Evolutionary conservation across 2,888 invertebrate species (phyloP).

Genomic region (Dynastes grantii): DNA sequence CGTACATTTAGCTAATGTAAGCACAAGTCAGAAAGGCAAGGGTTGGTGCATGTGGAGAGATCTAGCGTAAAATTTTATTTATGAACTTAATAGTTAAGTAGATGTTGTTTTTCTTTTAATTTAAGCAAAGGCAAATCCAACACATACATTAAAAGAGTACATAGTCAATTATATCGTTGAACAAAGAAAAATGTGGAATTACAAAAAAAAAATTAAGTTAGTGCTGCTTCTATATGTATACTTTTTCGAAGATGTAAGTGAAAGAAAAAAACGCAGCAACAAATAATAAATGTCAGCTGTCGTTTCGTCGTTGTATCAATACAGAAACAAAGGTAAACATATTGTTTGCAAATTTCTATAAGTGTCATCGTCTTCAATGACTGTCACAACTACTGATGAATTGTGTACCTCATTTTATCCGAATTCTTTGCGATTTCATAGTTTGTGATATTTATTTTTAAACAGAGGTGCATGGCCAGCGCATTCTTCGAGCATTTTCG

Average conservation of each 20-base stretch:
- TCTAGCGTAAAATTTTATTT: constrained; percentile 42
- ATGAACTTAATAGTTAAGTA: constrained; percentile 42
- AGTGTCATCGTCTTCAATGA: constrained; percentile 20
- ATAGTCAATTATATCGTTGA: constrained; percentile 33
- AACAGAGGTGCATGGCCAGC: constrained; percentile 40
- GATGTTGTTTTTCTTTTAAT: constrained; percentile 35
- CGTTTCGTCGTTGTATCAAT: constrained; percentile 27
- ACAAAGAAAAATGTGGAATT: constrained; percentile 1
- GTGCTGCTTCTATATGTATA: constrained; percentile 42
- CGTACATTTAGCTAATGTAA: constrained; percentile 43
- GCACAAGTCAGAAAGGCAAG: constrained; percentile 20
- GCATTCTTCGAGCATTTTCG: constrained; percentile 22
- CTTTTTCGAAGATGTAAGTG: constrained; percentile 4
- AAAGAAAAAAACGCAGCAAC: constrained; percentile 1
- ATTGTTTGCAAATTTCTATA: constrained; percentile 24
- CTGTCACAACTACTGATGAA: constrained; percentile 41
- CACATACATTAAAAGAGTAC: constrained; percentile 10
- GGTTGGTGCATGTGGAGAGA: constrained; percentile 30
- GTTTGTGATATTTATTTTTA: constrained; percentile 53
- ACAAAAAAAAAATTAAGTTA: constrained; percentile 9
- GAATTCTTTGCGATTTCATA: constrained; percentile 53
- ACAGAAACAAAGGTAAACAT: constrained; percentile 3
- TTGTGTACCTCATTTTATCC: constrained; percentile 53
- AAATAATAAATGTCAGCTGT: constrained; percentile 13
- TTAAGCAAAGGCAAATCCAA: constrained; percentile 14